Evolutionary conservation across 1,140 invertebrate species (phyloP).

Genomic region (Pachyrhynchus sulphureomaculatus): DNA sequence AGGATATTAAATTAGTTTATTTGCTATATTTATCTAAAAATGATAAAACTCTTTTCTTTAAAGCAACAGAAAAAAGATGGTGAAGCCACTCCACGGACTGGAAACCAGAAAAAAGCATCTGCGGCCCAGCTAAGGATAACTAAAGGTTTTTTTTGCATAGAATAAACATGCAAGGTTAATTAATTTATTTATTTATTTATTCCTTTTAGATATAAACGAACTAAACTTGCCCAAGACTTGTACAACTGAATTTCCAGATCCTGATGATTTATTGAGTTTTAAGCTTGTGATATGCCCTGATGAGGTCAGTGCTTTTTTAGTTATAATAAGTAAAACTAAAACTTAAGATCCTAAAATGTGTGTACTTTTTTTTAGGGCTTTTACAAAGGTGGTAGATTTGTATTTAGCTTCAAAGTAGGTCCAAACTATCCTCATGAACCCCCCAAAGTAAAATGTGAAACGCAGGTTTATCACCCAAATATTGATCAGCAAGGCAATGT

Average conservation of each 20-base stretch:
- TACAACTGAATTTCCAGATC: conserved; percentile 92
- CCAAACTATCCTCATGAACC: conserved; percentile 96
- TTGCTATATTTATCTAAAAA: conserved; percentile 50
- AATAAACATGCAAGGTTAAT: conserved; percentile 20
- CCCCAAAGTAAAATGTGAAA: conserved; percentile 94
- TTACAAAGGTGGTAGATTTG: conserved; percentile 90
- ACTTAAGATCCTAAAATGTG: neutral
- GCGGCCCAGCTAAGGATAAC: conserved; percentile 95
- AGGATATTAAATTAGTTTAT: neutral
- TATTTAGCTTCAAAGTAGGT: conserved; percentile 97
- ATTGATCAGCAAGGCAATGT: conserved; percentile 95
- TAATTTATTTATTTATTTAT: too few relatives aligned
- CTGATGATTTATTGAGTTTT: conserved; percentile 94
- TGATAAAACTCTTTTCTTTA: conserved; percentile 97
- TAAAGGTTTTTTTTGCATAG: conserved; percentile 71
- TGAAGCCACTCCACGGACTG: conserved; percentile 72
- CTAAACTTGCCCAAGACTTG: conserved; percentile 96
- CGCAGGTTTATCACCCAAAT: conserved; percentile 92
- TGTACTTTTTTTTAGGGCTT: conserved; percentile 79
- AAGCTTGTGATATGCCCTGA: conserved; percentile 96
- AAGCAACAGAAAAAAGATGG: conserved; percentile 98
- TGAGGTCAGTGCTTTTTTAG: conserved; percentile 61
- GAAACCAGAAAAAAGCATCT: conserved; percentile 84
- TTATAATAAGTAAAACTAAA: neutral
- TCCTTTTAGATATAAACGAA: conserved; percentile 88